Evolutionary conservation across 1,140 invertebrate species (phyloP), one percentile per base, ranked within the genome.

Genomic region (Drosophila ambigua): DNA sequence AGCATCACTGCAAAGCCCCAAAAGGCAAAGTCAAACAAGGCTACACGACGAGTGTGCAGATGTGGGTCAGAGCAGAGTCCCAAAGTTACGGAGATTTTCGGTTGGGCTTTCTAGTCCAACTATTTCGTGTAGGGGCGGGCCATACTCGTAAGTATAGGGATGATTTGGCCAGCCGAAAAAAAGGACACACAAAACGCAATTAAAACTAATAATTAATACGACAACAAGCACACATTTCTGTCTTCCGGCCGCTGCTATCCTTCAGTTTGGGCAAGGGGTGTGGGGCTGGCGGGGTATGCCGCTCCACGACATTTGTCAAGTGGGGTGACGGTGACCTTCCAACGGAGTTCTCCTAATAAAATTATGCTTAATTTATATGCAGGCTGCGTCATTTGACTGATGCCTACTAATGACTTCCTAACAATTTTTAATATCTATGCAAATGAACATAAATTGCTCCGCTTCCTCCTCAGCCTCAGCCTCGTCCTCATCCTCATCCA

Each of bases 341-440:
- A 35, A 46, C 45, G 49, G 62, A 48, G 67, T 74, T 68, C 50
- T 77, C 80, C 77, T 87, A 87, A 87, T 87, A 87, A 87, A 87
- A 87, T 87, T 88, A 87, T 87, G 83, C 83, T 82, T 87, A 81
- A 87, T 87, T 87, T 87, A 87, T 87, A 87, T 87, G 83, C 83
- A 87, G 83, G 83, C 73, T 88, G 83, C 83, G 83, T 87, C 83
- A 87, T 87, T 87, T 87, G 83, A 87, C 83, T 87, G 83, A 87
- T 87, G 83, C 83, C 83, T 87, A 78, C 83, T 87, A 87, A 87
- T 87, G 83, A 87, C 83, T 87, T 87, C 83, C 83, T 87, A 87
- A 87, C 83, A 87, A 87, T 88, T 88, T 88, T 88, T 88, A 88
- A 88, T 88, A 88, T 88, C 83, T 88, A 88, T 88, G 83, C 83